A percentile compares a stretch with the other conserved stretches of the same genome.
Conservation (phyloP, 2,113 vertebrate species). For the Passer montanus region DNA sequence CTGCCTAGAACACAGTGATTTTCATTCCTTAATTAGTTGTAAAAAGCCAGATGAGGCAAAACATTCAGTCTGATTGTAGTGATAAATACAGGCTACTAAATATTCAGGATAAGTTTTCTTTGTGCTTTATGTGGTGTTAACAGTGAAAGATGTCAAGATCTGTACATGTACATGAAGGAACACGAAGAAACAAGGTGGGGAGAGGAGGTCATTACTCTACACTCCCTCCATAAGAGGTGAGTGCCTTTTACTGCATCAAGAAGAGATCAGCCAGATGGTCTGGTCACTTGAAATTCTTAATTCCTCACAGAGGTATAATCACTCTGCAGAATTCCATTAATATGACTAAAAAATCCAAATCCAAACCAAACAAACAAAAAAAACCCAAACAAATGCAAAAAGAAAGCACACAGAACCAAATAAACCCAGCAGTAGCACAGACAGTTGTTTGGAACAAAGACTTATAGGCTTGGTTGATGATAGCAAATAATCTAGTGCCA, state of each 20-base stretch:
- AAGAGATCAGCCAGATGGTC: neutral
- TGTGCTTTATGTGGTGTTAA: neutral
- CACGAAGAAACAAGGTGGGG: neutral
- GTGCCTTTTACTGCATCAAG: neutral
- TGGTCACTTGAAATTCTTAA: neutral
- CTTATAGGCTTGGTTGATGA: neutral
- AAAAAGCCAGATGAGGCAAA: neutral
- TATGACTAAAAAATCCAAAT: neutral
- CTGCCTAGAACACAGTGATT: neutral
- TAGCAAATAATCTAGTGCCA: neutral
- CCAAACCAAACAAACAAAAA: neutral
- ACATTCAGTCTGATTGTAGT: neutral
- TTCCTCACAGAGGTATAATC: neutral
- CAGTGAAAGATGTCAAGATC: neutral
- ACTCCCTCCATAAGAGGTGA: neutral
- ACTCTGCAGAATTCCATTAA: neutral
- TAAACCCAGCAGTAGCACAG: neutral
- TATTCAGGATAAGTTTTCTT: neutral
- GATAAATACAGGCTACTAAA: neutral
- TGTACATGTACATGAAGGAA: neutral
- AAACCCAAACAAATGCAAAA: neutral
- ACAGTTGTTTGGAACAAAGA: neutral
- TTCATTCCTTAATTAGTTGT: neutral
- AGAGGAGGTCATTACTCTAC: neutral
- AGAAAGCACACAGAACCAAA: neutral